A percentile compares a stretch with the other conserved stretches of the same genome.
Evolutionary conservation across 2,797 vertebrate species (phyloP).

Genomic region (Bovichtus variegatus): DNA sequence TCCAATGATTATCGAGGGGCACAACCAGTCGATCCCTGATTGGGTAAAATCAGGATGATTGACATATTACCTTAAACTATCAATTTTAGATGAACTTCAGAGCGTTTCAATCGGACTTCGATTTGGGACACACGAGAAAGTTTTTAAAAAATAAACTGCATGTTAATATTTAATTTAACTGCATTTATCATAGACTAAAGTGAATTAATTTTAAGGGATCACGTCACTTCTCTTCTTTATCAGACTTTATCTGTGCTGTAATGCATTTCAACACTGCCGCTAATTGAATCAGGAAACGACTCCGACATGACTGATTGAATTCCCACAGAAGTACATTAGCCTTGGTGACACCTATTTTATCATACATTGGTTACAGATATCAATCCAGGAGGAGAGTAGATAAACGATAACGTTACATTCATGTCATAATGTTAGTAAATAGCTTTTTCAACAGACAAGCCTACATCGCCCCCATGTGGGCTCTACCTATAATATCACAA

Average conservation of each 20-base stretch:
- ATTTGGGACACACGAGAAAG: background rate
- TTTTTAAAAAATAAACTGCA: too few species aligned
- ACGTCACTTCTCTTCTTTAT: background rate
- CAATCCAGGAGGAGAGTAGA: background rate
- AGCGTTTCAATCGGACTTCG: rapidly evolving
- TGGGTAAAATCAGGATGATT: constrained; percentile 14
- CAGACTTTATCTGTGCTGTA: background rate
- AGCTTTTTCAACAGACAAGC: background rate
- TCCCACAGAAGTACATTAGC: background rate
- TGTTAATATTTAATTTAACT: background rate
- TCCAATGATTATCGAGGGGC: constrained; percentile 14
- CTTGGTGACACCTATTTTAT: too few species aligned
- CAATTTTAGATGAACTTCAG: rapidly evolving
- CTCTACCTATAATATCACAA: background rate
- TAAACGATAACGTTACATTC: background rate
- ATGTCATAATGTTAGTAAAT: background rate
- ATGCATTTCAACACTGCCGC: background rate
- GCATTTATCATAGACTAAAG: background rate
- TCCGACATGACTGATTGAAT: background rate
- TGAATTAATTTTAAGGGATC: background rate
- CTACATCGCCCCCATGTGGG: constrained; percentile 53
- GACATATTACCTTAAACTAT: background rate
- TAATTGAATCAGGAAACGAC: background rate
- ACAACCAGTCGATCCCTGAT: background rate
- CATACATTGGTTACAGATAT: background rate